Conservation (phyloP, 2,113 vertebrate species). For the Cephalopterus ornatus region DNA sequence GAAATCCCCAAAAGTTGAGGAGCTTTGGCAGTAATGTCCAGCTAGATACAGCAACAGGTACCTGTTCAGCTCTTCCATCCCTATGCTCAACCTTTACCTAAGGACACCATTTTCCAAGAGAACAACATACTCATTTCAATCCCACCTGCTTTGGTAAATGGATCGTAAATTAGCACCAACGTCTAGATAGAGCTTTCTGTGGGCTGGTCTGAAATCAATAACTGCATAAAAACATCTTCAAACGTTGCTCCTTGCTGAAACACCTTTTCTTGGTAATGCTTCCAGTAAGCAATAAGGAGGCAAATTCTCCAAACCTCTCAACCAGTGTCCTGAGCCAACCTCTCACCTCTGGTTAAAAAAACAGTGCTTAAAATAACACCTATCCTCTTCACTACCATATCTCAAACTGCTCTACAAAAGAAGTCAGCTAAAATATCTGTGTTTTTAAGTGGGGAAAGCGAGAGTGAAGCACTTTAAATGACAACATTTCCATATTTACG, state of each 20-base stretch:
- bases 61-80: neutral
- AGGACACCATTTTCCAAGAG: neutral
- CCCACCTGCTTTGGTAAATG: neutral
- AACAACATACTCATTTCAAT: neutral
- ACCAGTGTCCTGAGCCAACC: constrained; percentile 27
- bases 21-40: neutral
- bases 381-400: neutral
- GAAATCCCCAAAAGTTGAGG: neutral
- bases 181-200: neutral
- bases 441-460: neutral
- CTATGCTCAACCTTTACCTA: neutral
- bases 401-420: neutral
- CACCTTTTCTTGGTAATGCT: neutral
- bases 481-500: neutral
- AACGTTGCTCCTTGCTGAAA: neutral
- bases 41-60: rapidly evolving
- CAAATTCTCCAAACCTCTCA: neutral
- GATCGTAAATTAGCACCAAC: neutral
- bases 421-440: neutral
- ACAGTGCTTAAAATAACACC: constrained; percentile 16
- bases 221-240: neutral
- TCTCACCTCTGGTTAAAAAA: neutral
- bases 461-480: constrained; percentile 3
- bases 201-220: neutral
- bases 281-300: neutral